Percentiles rank a stretch among this genome's conserved stretches.
Conservation (phyloP, 2,888 invertebrate species). For the Rhodophaea formosa region DNA sequence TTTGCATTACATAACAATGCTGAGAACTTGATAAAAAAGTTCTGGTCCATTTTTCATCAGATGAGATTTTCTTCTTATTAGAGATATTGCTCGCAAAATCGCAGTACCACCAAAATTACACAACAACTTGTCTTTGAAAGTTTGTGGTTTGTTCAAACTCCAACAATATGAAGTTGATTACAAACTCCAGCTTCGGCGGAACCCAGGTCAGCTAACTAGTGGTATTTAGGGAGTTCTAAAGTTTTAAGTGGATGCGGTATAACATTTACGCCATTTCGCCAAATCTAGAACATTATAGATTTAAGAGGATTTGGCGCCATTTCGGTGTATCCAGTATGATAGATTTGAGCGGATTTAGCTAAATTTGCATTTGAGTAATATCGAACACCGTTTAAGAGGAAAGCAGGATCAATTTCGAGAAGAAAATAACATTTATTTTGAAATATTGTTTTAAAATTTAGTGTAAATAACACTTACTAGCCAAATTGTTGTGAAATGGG, state of each 20-base stretch:
- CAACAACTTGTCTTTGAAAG: neutral
- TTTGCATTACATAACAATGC: too few species aligned
- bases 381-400: neutral
- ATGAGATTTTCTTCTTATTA: too few species aligned
- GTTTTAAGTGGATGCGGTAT: constrained; percentile 4
- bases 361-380: constrained; percentile 9
- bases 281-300: constrained; percentile 6
- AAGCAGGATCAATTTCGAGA: neutral
- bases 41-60: too few species aligned
- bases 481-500: too few species aligned
- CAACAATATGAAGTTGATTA: neutral
- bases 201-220: neutral
- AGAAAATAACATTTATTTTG: neutral
- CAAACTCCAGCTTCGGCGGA: neutral
- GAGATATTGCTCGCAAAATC: neutral
- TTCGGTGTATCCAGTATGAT: constrained; percentile 7
- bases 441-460: neutral
- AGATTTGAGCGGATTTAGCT: constrained; percentile 5
- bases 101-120: neutral
- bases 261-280: neutral
- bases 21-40: too few species aligned
- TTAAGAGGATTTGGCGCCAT: constrained; percentile 5
- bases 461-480: too few species aligned
- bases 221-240: constrained; percentile 9
- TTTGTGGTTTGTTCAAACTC: neutral